Evolutionary conservation across 2,113 vertebrate species (phyloP), one percentile per base, ranked within the genome.

Genomic region (Salvator merianae): DNA sequence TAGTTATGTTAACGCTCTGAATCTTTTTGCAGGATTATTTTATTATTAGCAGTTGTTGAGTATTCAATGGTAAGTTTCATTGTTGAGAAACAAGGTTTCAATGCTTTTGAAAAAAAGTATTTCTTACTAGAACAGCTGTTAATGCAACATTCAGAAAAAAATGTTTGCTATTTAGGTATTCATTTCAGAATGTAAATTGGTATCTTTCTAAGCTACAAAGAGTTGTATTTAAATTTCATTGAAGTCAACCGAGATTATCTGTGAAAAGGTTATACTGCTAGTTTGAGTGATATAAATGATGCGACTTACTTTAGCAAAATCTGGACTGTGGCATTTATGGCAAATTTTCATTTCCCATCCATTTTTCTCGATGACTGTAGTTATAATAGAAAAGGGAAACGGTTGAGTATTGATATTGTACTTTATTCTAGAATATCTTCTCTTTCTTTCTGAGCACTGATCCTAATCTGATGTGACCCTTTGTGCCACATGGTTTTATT

Each of bases 381-480:
- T 26, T 7, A 34, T 20, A 62, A 26, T 7, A 24, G 30, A 36
- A 69, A 38, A 7, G 47, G 32, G 53, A 59, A 50, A 13, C 9
- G 4, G 81, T 88, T 87, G 24, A 74, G 0, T 66, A 69, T 83
- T 87, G 76, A 5, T 62, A 53, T 2, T 73, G 5, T 7, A 20
- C 9, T 78, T 40, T 88, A 16, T 10, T 77, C 34, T 89, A 73
- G 62, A 77, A 43, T 47, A 2, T 5, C 26, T 8, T 71, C 7
- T 26, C 66, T 69, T 79, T 80, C 3, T 30, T 76, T 26, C 10
- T 24, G 1, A 68, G 2, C 77, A 16, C 20, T 28, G 63, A 90
- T 74, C 79, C 53, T 88, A 66, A 89, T 81, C n/a, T 87, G 73
- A 77, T 66, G 5, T 72, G 79, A 86, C 79, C 36, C 88, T 13